Conservation (phyloP, 2,888 invertebrate genomes). For the Coelopa pilipes region DNA sequence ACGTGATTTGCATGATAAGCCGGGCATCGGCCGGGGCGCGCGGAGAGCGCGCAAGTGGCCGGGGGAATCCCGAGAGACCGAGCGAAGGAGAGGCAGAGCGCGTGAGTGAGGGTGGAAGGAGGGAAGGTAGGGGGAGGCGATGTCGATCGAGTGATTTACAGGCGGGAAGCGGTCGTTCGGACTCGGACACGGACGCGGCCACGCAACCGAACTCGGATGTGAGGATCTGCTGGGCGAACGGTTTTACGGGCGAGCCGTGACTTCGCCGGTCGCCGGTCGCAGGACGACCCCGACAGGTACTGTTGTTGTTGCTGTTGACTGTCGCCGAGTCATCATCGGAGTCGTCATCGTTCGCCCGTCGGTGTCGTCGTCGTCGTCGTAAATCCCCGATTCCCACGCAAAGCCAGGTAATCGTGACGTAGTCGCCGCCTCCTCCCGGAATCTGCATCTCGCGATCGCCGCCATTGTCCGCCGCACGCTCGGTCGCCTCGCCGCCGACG, state of each 20-base stretch:
- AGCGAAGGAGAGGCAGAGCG: neutral
- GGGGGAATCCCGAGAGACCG: neutral
- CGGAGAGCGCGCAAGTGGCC: slow-evolving; percentile 7
- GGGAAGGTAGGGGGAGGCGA: no score
- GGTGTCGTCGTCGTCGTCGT: neutral
- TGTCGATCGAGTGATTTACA: slow-evolving; percentile 17
- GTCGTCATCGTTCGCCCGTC: neutral
- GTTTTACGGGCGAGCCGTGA: slow-evolving; percentile 2
- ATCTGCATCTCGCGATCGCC: neutral
- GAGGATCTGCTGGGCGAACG: neutral
- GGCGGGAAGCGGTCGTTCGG: neutral
- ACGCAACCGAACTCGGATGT: slow-evolving; percentile 9
- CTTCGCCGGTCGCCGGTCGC: neutral
- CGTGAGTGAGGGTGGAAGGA: neutral
- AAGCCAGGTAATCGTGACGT: slow-evolving; percentile 23
- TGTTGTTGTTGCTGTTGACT: no score
- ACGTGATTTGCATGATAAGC: slow-evolving; percentile 60
- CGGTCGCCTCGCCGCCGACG: neutral
- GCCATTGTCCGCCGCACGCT: neutral
- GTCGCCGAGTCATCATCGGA: neutral
- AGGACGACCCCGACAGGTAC: neutral
- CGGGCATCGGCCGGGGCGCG: slow-evolving; percentile 57
- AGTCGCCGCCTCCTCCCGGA: neutral
- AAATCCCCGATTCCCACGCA: slow-evolving; percentile 22
- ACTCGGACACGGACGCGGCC: neutral